phyloP scores from a whole-genome alignment of 2,113 vertebrate species.

The Agapornis roseicollis region DNA sequence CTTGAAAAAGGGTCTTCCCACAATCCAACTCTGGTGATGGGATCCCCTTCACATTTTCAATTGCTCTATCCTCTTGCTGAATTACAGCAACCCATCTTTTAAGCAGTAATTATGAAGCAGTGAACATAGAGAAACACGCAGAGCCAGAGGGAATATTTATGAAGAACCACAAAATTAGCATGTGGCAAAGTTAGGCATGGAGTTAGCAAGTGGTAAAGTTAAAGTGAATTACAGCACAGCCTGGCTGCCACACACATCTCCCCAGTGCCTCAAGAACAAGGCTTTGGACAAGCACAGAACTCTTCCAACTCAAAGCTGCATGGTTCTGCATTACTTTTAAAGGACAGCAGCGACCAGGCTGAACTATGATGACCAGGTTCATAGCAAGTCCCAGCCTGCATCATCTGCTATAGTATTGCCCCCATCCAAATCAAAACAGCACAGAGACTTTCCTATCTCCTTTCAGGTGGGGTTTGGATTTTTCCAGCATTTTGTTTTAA shows the following conservation, averaged over 20 bases:
- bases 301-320: neutral
- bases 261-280: neutral
- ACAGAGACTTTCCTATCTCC: neutral
- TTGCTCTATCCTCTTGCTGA: neutral
- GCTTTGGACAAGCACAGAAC: neutral
- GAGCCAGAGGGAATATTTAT: neutral
- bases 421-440: neutral
- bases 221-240: neutral
- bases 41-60: neutral
- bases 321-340: neutral
- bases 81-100: neutral
- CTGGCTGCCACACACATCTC: neutral
- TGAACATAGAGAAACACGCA: neutral
- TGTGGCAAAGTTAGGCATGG: neutral
- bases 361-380: neutral
- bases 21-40: neutral
- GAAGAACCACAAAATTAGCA: neutral
- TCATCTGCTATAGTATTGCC: neutral
- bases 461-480: rapidly evolving
- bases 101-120: neutral
- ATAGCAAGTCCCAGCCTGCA: neutral
- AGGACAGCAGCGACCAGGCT: neutral
- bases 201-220: neutral
- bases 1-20: neutral
- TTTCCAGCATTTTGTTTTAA: neutral